Conservation (phyloP, 2,797 vertebrate genomes). For the Enteromius fasciolatus region DNA sequence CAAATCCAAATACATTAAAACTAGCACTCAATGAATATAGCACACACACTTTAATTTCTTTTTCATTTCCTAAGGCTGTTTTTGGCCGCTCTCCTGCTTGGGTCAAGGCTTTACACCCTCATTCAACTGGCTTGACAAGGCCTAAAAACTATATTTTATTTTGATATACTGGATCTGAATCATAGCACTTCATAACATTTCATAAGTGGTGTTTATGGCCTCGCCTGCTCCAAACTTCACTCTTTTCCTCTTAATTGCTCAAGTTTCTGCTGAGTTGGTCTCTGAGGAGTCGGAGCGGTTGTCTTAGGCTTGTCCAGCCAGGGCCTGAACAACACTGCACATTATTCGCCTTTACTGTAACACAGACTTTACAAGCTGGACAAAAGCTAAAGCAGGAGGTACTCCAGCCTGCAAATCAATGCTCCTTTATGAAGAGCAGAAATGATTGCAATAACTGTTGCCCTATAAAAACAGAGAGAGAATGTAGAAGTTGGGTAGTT, state of each 20-base stretch:
- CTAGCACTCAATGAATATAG: slow-evolving; percentile 30
- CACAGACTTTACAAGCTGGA: slow-evolving; percentile 54
- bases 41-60: slow-evolving; percentile 37
- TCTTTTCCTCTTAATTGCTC: slow-evolving; percentile 22
- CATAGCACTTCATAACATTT: slow-evolving; percentile 65
- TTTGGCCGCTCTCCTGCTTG: slow-evolving; percentile 52
- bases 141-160: slow-evolving; percentile 61
- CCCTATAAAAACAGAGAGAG: slow-evolving; percentile 37
- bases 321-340: slow-evolving; percentile 47
- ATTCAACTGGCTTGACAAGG: slow-evolving; percentile 55
- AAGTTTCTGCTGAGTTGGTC: slow-evolving; percentile 40
- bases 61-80: slow-evolving; percentile 43
- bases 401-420: slow-evolving; percentile 55
- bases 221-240: slow-evolving; percentile 53
- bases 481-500: slow-evolving; percentile 13
- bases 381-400: slow-evolving; percentile 43
- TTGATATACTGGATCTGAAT: slow-evolving; percentile 63
- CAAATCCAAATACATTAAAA: slow-evolving; percentile 47
- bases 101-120: slow-evolving; percentile 64
- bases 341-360: slow-evolving; percentile 55
- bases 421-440: slow-evolving; percentile 55
- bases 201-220: slow-evolving; percentile 71
- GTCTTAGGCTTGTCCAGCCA: slow-evolving; percentile 22
- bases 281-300: slow-evolving; percentile 10
- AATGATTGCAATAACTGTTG: slow-evolving; percentile 57